Conservation (phyloP, 2,888 invertebrate genomes). For the Koerneria pararmatus region DNA sequence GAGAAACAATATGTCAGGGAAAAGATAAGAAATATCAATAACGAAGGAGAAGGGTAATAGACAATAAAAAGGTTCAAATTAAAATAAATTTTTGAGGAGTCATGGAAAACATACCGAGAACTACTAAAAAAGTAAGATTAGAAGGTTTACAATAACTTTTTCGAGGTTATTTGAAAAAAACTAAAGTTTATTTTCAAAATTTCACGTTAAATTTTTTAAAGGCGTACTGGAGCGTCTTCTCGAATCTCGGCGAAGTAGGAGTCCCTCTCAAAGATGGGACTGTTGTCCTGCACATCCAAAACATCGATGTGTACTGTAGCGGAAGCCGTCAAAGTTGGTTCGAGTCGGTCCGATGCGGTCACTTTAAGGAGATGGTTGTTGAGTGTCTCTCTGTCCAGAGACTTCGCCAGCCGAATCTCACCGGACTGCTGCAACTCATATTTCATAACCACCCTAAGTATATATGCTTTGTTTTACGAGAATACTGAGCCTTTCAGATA, state of each 20-base stretch:
- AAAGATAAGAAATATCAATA: too few relatives aligned
- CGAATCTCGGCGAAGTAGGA: conserved; percentile 83
- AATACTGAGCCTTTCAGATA: too few relatives aligned
- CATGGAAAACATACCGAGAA: background rate
- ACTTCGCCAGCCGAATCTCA: conserved; percentile 51
- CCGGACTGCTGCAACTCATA: conserved; percentile 39
- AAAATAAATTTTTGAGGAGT: too few relatives aligned
- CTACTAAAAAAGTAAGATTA: background rate
- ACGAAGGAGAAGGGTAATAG: conserved; percentile 8
- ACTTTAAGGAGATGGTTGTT: conserved; percentile 54
- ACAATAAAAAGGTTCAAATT: background rate
- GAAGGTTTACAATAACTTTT: background rate
- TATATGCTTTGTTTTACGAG: too few relatives aligned
- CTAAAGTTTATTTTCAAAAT: background rate
- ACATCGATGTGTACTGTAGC: conserved; percentile 72
- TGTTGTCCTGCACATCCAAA: conserved; percentile 88
- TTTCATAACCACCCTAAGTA: too few relatives aligned
- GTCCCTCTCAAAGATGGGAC: conserved; percentile 84
- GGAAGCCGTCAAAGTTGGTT: conserved; percentile 49
- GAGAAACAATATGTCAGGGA: too few relatives aligned
- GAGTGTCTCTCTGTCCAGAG: conserved; percentile 53
- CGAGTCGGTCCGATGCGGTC: conserved; percentile 53
- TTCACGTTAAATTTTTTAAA: background rate
- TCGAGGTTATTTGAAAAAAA: background rate
- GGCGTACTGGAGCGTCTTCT: conserved; percentile 70